Percentiles rank a stretch among this genome's conserved stretches.
Conservation (phyloP, 2,888 invertebrate species). For the Criorhina ranunculi region DNA sequence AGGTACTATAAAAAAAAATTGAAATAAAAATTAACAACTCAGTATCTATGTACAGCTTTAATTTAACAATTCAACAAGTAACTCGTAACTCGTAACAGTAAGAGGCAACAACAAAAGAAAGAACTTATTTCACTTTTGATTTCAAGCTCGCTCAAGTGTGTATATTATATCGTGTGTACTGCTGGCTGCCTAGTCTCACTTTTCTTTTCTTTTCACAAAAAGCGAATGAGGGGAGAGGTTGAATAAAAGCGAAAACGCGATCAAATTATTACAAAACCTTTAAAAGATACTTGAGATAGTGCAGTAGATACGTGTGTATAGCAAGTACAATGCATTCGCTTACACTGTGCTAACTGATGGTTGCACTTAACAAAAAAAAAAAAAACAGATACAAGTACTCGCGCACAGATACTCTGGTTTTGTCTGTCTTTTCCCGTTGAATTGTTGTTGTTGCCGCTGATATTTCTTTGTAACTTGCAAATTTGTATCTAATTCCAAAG, state of each 20-base stretch:
- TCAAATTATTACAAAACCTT: conserved; percentile 77
- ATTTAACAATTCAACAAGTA: conserved; percentile 47
- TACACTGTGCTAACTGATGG: conserved; percentile 29
- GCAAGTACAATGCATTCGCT: conserved; percentile 46
- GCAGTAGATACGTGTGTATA: conserved; percentile 56
- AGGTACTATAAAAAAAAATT: not conserved
- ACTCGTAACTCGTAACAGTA: not conserved
- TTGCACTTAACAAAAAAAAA: conserved; percentile 60
- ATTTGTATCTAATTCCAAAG: not conserved
- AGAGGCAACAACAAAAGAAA: conserved; percentile 48
- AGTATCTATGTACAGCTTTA: conserved; percentile 36
- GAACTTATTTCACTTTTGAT: conserved; percentile 69
- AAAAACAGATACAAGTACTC: conserved; percentile 40
- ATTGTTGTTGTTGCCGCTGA: conserved; percentile 13
- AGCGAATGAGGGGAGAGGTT: conserved; percentile 37
- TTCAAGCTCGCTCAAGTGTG: conserved; percentile 73
- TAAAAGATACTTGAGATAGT: conserved; percentile 73
- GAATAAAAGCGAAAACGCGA: conserved; percentile 76
- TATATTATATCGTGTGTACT: conserved; percentile 66
- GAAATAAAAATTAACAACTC: conserved; percentile 12
- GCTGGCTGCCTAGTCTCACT: conserved; percentile 71
- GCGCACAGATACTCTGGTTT: not conserved
- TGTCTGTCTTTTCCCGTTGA: not conserved
- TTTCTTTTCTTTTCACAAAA: conserved; percentile 75
- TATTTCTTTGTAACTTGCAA: not conserved